Conservation (phyloP, 2,797 vertebrate species). For the Iguana delicatissima region DNA sequence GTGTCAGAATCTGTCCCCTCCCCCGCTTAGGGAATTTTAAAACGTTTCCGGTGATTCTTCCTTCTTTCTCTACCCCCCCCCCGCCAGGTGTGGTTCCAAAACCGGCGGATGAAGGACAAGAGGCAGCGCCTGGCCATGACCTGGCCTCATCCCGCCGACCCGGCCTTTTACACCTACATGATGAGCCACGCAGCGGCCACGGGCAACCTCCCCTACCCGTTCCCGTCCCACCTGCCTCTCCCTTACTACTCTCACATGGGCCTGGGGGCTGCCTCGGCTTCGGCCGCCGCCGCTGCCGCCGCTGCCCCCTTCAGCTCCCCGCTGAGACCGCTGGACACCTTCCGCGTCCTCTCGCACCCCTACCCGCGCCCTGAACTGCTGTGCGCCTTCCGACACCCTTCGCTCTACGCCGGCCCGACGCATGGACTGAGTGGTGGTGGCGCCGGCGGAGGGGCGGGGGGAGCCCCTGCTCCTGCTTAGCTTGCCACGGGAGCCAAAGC, state of each 20-base stretch:
- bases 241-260: conserved; percentile 96
- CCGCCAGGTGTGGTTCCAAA: conserved; percentile 98
- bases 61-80: not conserved
- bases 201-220: conserved; percentile 94
- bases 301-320: conserved; percentile 90
- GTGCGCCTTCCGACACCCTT: conserved; percentile 96
- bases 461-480: conserved; percentile 92
- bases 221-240: conserved; percentile 95
- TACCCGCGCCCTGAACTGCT: conserved; percentile 97
- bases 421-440: conserved; percentile 86
- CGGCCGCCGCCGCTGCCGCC: conserved; percentile 49
- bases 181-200: conserved; percentile 98
- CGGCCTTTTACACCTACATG: conserved; percentile 99
- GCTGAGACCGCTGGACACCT: conserved; percentile 94
- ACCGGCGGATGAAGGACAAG: conserved; percentile 99
- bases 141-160: conserved; percentile 98
- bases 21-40: no score
- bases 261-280: conserved; percentile 86
- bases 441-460: conserved; percentile 74
- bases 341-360: conserved; percentile 94
- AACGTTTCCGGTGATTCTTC: not conserved
- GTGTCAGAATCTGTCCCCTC: no score
- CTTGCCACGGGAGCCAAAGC: conserved; percentile 90
- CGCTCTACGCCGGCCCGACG: conserved; percentile 89
- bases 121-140: conserved; percentile 97